A percentile compares a stretch with the other conserved stretches of the same genome.
Conservation (phyloP, 1,140 invertebrate species). For the Capitella teleta region DNA sequence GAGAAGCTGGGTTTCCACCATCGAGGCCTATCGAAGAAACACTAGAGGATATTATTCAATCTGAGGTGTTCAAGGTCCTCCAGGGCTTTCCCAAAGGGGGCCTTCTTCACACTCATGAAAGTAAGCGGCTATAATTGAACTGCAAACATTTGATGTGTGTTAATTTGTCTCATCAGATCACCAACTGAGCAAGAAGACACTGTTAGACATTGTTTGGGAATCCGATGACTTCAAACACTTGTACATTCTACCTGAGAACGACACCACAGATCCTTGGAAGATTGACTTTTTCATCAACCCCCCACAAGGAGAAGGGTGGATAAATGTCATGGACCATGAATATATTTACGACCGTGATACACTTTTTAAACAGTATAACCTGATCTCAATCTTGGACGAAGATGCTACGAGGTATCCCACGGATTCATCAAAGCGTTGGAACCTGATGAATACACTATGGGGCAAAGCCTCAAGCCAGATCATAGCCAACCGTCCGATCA, state of each 20-base stretch:
- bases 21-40: slow-evolving; percentile 8
- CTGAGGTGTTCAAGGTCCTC: slow-evolving; percentile 4
- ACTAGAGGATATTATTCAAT: neutral
- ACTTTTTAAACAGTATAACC: neutral
- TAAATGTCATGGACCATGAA: slow-evolving; percentile 5
- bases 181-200: slow-evolving; percentile 7
- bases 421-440: slow-evolving; percentile 1
- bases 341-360: no score
- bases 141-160: neutral
- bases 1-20: slow-evolving; percentile 3
- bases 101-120: slow-evolving; percentile 11
- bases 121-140: slow-evolving; percentile 2
- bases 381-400: neutral
- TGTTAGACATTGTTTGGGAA: slow-evolving; percentile 11
- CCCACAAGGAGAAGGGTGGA: slow-evolving; percentile 2
- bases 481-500: slow-evolving; percentile 9
- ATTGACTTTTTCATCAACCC: slow-evolving; percentile 12
- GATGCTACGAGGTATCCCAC: slow-evolving; percentile 5
- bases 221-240: slow-evolving; percentile 8
- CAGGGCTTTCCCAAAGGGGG: slow-evolving; percentile 10
- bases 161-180: slow-evolving; percentile 6
- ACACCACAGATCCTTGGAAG: slow-evolving; percentile 1
- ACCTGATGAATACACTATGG: slow-evolving; percentile 4
- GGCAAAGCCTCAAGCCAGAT: slow-evolving; percentile 1
- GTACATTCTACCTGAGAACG: neutral